Base-by-base conservation (phyloP, 1,140 invertebrate species). In the Lepidostoma basale region DNA sequence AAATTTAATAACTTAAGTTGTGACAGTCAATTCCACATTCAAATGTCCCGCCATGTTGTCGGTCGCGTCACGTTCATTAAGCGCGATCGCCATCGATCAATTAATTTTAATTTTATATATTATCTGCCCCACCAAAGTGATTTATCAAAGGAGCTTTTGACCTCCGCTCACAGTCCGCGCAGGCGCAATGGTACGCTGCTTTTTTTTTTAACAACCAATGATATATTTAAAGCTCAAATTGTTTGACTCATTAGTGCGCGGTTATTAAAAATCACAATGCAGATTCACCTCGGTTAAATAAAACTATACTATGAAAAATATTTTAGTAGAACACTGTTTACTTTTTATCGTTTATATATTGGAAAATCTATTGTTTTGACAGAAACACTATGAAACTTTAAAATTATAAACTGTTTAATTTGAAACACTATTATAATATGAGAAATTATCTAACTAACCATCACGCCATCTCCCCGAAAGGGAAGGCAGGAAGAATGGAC, bases 91-190 rank as follows among this genome's bases (percentile, higher is more conserved):
- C 45, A 42, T 65, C 49, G 28, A 65, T 65, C 62, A 65, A 65
- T 65, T 65, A 65, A 65, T 65, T 54, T 65, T 56, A 65, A 65
- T 65, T 65, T 65, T 65, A 54, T 65, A 52, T 65, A 47, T 26
- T 33, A 33, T 52, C 49, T 23, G 60, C 40, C 23, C 26, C 8
- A 18, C 39, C 23, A 49, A 25, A 65, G 62, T 56, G 62, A 65
- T 65, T 65, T 65, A 65, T 65, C 62, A 65, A 65, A 52, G 22
- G 33, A 36, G 39, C 40, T 44, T 28, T 62, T 44, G 58, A 62
- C 58, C 58, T 62, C 16, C 26, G 14, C 26, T 30, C 14, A n/a
- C n/a, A n/a, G n/a, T n/a, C n/a, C n/a, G n/a, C n/a, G n/a, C n/a
- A n/a, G n/a, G n/a, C n/a, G n/a, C 49, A 12, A 16, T 54, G 49